These are phyloP conservation scores for Alaudala cheleensis DNA, from an alignment of 2,113 vertebrate genomes.

Conservation along the genomic window DNA sequence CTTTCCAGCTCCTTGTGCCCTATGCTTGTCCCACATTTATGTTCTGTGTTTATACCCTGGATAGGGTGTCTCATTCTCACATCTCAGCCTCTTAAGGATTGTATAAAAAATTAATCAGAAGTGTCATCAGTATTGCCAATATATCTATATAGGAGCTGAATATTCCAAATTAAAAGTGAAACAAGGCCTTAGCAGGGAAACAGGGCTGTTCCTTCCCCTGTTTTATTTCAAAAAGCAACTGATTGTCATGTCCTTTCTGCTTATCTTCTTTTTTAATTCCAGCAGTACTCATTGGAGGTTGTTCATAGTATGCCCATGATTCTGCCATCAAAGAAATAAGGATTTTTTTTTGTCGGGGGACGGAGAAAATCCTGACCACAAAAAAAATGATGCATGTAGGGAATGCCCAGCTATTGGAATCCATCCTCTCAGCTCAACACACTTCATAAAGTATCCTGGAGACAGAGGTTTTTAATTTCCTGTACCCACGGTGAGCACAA, in stretches of 20 bases:
- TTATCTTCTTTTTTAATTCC: not conserved
- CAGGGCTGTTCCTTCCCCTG: not conserved
- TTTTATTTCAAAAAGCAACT: not conserved
- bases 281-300: not conserved
- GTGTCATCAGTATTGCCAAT: not conserved
- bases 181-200: not conserved
- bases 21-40: not conserved
- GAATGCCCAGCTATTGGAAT: not conserved
- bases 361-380: not conserved
- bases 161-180: not conserved
- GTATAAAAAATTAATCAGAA: not conserved
- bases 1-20: not conserved
- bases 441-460: not conserved
- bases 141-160: not conserved
- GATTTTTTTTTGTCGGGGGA: not conserved
- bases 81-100: not conserved
- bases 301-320: not conserved
- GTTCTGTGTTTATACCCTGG: not conserved
- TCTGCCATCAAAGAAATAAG: not conserved
- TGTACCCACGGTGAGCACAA: fast-evolving
- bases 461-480: not conserved
- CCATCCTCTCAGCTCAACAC: not conserved
- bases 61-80: not conserved
- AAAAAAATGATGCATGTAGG: fast-evolving
- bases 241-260: not conserved